Percentiles rank a stretch among this genome's conserved stretches.
Conservation (phyloP, 2,888 invertebrate genomes). For the Drosophila hamatofila region DNA sequence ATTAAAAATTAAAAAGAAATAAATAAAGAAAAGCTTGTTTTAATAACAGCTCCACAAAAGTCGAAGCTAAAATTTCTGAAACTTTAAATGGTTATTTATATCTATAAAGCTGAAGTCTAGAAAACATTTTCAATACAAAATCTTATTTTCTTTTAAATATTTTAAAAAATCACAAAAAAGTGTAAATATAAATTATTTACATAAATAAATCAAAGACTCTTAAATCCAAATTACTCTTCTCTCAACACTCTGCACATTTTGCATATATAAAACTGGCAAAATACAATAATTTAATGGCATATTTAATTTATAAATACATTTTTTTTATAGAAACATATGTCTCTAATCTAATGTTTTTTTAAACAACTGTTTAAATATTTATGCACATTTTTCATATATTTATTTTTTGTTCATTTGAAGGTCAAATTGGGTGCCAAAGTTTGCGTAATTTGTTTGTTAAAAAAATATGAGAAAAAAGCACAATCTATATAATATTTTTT, state of each 20-base stretch:
- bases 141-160: too few species aligned
- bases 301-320: neutral
- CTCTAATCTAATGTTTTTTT: neutral
- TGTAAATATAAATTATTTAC: too few species aligned
- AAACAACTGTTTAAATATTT: neutral
- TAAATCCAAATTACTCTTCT: neutral
- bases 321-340: neutral
- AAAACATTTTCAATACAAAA: too few species aligned
- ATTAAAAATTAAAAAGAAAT: neutral
- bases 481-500: slow-evolving; percentile 17
- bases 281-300: neutral
- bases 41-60: neutral
- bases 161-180: too few species aligned
- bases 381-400: slow-evolving; percentile 1
- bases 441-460: slow-evolving; percentile 4
- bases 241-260: neutral
- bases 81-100: too few species aligned
- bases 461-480: slow-evolving; percentile 5
- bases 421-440: slow-evolving; percentile 25
- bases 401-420: slow-evolving; percentile 37
- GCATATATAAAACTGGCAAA: neutral
- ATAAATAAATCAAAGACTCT: neutral
- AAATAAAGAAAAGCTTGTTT: neutral
- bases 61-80: too few species aligned
- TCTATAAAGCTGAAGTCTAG: too few species aligned